phyloP scores from a whole-genome alignment of 2,797 vertebrate species.

The Chloroceryle amazona region DNA sequence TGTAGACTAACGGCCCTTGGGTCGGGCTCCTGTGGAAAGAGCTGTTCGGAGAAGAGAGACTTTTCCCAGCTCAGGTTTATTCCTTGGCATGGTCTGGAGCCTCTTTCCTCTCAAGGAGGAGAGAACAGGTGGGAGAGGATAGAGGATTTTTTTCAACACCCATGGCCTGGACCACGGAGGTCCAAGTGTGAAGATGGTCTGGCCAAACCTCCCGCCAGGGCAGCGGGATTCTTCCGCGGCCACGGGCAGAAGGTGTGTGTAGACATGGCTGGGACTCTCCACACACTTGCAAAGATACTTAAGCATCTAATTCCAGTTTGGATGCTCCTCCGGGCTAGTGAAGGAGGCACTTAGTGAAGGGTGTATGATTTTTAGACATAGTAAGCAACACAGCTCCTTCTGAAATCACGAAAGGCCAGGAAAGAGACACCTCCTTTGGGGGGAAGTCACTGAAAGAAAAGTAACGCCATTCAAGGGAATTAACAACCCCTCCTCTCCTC shows the following conservation, averaged over 20 bases:
- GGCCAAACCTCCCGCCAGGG: background rate
- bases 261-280: background rate
- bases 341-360: background rate
- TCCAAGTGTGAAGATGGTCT: background rate
- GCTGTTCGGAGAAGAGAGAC: background rate
- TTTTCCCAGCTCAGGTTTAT: background rate
- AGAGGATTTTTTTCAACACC: background rate
- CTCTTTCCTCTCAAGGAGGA: background rate
- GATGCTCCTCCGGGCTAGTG: background rate
- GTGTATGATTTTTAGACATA: background rate
- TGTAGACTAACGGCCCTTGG: background rate
- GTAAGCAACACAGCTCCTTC: background rate
- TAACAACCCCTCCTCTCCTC: background rate
- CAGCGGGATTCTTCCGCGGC: background rate
- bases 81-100: background rate
- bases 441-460: background rate
- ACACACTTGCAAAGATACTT: background rate
- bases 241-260: background rate
- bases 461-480: background rate
- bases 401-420: background rate
- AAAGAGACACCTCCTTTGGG: background rate
- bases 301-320: background rate
- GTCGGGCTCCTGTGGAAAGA: background rate
- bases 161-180: background rate
- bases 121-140: background rate